Evolutionary conservation across 2,797 vertebrate species (phyloP), one percentile per base, ranked within the genome.

Genomic region (Ptychobarbus kaznakovi): DNA sequence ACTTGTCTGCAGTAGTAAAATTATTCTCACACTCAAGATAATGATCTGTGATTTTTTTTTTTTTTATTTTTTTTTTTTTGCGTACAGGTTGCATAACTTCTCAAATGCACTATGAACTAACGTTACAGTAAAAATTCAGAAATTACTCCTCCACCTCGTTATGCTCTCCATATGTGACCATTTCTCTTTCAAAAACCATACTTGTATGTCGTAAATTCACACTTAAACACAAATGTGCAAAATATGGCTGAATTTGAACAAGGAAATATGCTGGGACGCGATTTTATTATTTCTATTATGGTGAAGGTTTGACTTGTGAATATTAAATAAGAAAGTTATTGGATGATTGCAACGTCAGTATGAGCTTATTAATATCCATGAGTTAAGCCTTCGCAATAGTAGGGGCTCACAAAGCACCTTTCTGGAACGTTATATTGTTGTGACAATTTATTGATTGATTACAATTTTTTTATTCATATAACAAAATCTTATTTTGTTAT

Each of bases 181-280:
- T 94, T 70, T 94, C 93, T 40, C 78, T 90, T 80, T 94, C 94
- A 46, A 93, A 93, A 85, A 86, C 94, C 93, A 95, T 94, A 83
- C 66, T 88, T 77, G 40, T 6, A 3, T 6, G n/a, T 10, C 11
- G 35, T 6, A 84, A 92, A 11, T 42, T 28, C 20, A 61, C 46
- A 49, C 10, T 92, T 92, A 93, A 86, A 89, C 85, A 69, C 83
- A 89, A 89, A 92, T 93, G 2, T 13, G 3, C 22, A 46, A 28
- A n/a, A 22, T 28, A 11, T 65, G 11, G 3, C 11, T 20, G 4
- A 35, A 1, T 2, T 12, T 68, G 16, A 66, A 66, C 68, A 72
- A 72, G 4, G 1, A 25, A 25, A 16, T 72, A 63, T 11, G 38
- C 5, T 5, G 4, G 8, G n/a, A 73, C 9, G 42, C 6, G 1